These are phyloP conservation scores for Alectoris magna DNA, from an alignment of 2,797 vertebrate species.

Conservation along the genomic window DNA sequence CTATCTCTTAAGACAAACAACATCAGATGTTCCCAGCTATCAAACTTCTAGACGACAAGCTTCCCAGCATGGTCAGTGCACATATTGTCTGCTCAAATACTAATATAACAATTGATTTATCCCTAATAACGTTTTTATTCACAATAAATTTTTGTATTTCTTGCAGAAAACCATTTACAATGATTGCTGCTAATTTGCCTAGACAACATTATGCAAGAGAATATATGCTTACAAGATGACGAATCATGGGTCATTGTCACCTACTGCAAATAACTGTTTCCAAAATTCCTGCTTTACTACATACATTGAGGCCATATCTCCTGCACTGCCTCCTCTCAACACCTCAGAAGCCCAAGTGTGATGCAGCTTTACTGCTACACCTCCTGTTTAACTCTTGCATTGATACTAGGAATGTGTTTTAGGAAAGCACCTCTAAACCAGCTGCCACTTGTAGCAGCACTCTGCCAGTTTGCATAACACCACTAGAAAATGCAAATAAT, in stretches of 20 bases:
- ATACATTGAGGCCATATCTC: accelerated
- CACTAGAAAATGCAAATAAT: background rate
- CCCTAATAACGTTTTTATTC: background rate
- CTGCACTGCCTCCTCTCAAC: background rate
- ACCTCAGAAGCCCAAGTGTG: background rate
- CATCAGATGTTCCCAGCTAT: background rate
- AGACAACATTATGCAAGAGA: background rate
- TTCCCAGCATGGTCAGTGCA: background rate
- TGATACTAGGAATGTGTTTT: background rate
- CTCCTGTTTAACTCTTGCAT: background rate
- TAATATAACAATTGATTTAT: background rate
- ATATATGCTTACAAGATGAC: background rate
- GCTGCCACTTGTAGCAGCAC: background rate
- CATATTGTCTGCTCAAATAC: background rate
- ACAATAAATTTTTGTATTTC: background rate
- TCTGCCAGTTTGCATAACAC: background rate
- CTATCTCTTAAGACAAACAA: background rate
- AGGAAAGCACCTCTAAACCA: background rate
- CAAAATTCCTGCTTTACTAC: background rate
- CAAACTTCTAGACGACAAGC: background rate
- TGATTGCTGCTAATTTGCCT: background rate
- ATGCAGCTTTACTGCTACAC: background rate
- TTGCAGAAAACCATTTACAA: background rate
- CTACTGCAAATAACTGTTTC: background rate
- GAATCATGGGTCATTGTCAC: background rate